Base-by-base conservation (phyloP, 1,140 invertebrate genomes). In the Lordiphosa collinella region DNA sequence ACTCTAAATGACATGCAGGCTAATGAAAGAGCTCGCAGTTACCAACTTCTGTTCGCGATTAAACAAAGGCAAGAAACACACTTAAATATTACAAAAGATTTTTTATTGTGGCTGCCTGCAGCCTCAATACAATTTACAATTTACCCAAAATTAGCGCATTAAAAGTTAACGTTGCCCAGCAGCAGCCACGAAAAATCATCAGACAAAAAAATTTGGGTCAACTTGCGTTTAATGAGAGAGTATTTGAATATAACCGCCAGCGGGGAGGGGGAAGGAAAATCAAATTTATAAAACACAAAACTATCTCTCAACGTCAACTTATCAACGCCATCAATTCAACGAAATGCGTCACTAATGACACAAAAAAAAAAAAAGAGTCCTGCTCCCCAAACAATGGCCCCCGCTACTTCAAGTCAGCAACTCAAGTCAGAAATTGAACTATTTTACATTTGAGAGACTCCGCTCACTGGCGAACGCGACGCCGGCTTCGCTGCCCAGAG, bases 21-120 rank as follows among this genome's bases (percentile, higher is more conserved):
- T 35, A 61, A 66, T 49, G 49, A 53, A 52, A 60, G 61, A 48
- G 12, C n/a, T 37, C 11, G 11, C 11, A 44, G 29, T 29, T 25
- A 29, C 22, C 25, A 44, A 25, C 29, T 44, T 44, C 29, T 29
- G 18, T 31, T 18, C 8, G 12, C 41, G 29, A 8, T 29, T 16
- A 40, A 11, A 37, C 35, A 37, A 12, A 37, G 13, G 16, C 13
- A 22, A 52, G 12, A 52, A 58, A 52, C 62, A 64, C 72, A 84
- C 75, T 84, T 84, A 78, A 73, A 65, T 65, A 62, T 84, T 84
- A 85, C 78, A 84, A 78, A 68, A 84, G 59, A 22, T 57, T 43
- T 46, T 49, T 67, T 78, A 38, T 51, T 63, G 52, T 32, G 40
- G 29, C 9, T 10, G 44, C 53, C 59, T 61, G 46, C 32, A 61